These are phyloP conservation scores for Diadegma fenestrale DNA, from an alignment of 2,888 invertebrate genomes.

Conservation along the genomic window DNA sequence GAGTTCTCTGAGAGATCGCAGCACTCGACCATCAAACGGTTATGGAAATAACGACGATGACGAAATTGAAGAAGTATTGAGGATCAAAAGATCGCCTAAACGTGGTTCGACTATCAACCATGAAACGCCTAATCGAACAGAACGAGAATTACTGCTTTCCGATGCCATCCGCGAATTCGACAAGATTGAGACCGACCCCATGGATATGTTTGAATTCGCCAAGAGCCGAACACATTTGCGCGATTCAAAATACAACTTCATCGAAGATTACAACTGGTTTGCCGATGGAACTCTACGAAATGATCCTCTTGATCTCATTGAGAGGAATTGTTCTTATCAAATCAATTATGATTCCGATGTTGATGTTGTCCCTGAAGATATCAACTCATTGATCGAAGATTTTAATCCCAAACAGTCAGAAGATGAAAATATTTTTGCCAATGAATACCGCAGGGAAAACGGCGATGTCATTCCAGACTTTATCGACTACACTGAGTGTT, in stretches of 20 bases:
- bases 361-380: constrained; percentile 1
- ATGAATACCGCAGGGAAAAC: constrained; percentile 17
- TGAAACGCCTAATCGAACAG: constrained; percentile 72
- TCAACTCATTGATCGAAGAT: not conserved
- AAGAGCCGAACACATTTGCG: not conserved
- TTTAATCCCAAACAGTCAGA: constrained; percentile 8
- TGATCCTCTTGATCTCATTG: constrained; percentile 48
- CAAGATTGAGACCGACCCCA: constrained; percentile 27
- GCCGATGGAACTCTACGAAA: not conserved
- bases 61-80: constrained; percentile 54
- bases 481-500: constrained; percentile 43
- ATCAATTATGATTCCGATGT: constrained; percentile 44
- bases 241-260: not conserved
- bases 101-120: constrained; percentile 66
- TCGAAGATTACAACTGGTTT: constrained; percentile 42
- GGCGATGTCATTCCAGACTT: constrained; percentile 48
- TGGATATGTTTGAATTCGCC: constrained; percentile 14
- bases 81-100: constrained; percentile 64
- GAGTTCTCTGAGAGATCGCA: constrained; percentile 55
- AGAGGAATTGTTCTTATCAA: constrained; percentile 56
- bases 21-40: constrained; percentile 37
- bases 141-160: constrained; percentile 66
- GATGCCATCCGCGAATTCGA: constrained; percentile 63
- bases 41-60: constrained; percentile 50
- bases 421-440: not conserved